phyloP scores from a whole-genome alignment of 2,113 vertebrate species.

The Antennarius striatus region DNA sequence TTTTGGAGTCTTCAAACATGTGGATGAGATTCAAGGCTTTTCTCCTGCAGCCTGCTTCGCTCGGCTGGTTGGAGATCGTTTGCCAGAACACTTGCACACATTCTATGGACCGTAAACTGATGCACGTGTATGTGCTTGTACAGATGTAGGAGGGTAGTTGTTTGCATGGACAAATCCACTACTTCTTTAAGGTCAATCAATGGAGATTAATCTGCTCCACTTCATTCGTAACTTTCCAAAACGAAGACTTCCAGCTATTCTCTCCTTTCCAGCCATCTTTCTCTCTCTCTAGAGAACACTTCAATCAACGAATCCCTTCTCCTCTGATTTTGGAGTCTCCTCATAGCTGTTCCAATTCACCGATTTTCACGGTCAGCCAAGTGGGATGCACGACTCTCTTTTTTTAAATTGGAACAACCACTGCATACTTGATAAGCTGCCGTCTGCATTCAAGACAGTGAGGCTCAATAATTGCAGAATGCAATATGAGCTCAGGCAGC shows the following conservation, averaged over 20 bases:
- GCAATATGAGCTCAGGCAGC: constrained; percentile 43
- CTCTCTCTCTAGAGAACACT: constrained; percentile 33
- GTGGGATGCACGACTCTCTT: background rate
- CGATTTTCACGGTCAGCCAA: constrained; percentile 48
- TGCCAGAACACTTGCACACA: constrained; percentile 20
- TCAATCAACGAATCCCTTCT: constrained; percentile 43
- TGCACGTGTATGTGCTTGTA: background rate
- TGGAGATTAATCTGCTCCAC: background rate
- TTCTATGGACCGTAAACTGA: background rate
- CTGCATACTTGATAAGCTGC: constrained; percentile 59
- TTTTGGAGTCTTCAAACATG: too few relatives aligned
- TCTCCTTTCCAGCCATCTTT: constrained; percentile 14
- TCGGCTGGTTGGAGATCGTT: background rate
- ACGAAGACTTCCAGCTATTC: constrained; percentile 14
- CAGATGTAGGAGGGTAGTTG: background rate
- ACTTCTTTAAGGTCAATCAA: constrained; percentile 27
- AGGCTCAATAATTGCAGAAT: constrained; percentile 34
- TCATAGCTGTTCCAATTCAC: constrained; percentile 22
- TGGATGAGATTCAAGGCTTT: too few relatives aligned
- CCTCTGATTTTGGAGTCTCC: constrained; percentile 42
- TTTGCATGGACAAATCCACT: background rate
- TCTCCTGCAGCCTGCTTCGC: too few relatives aligned
- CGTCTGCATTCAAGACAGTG: background rate
- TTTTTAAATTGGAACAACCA: constrained; percentile 47
- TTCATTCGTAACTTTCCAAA: too few relatives aligned